Conservation (phyloP, 2,888 invertebrate genomes). For the Melinopterus prodromus region DNA sequence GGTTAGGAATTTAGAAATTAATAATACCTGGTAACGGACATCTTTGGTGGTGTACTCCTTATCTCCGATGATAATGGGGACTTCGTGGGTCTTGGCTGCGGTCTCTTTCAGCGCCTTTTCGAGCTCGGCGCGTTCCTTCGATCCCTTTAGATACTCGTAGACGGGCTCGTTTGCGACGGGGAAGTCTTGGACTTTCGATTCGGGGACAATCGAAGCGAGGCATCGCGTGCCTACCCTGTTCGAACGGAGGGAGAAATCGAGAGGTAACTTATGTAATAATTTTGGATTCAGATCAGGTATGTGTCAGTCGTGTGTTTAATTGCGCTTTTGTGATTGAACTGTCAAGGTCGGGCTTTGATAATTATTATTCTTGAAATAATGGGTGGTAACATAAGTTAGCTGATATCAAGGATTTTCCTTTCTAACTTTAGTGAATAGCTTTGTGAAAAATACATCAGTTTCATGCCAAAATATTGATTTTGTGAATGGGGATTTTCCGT, state of each 20-base stretch:
- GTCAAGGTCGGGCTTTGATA: neutral
- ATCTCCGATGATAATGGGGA: constrained; percentile 97
- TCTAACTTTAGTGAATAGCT: neutral
- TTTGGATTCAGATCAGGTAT: neutral
- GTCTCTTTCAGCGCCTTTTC: constrained; percentile 74
- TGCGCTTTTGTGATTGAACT: neutral
- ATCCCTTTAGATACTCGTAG: constrained; percentile 81
- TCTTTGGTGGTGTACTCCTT: constrained; percentile 81
- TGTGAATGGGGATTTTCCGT: neutral
- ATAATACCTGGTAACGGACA: constrained; percentile 77
- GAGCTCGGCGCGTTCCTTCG: constrained; percentile 79
- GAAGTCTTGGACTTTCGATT: constrained; percentile 72
- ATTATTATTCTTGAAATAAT: neutral
- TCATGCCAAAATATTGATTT: neutral
- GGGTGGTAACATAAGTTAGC: neutral
- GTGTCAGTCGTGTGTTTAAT: neutral
- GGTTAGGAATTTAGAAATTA: constrained; percentile 48
- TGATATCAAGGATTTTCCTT: neutral
- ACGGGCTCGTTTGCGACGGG: constrained; percentile 82
- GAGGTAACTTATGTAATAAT: constrained; percentile 10
- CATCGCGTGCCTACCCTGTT: constrained; percentile 61
- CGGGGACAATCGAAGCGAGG: constrained; percentile 69
- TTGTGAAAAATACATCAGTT: neutral
- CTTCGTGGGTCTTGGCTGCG: constrained; percentile 75
- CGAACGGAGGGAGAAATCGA: constrained; percentile 35